A percentile compares a stretch with the other conserved stretches of the same genome.
Evolutionary conservation across 2,888 invertebrate genomes (phyloP).

Genomic region (Erebia palarica): DNA sequence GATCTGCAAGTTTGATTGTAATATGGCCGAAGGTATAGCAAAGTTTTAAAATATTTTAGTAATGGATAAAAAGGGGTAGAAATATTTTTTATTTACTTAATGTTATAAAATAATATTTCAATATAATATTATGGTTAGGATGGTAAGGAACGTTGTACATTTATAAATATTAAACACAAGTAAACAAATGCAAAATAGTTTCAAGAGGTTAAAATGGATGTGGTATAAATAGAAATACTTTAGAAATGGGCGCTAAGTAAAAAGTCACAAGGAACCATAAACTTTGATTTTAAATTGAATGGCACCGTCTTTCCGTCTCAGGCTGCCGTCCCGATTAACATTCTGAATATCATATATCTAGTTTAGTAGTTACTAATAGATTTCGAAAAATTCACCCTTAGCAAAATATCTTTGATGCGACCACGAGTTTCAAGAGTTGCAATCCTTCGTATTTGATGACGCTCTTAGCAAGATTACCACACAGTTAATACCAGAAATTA

Average conservation of each 20-base stretch:
- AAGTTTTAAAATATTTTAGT: conserved; percentile 15
- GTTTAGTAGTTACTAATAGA: too few species aligned
- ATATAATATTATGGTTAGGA: not conserved
- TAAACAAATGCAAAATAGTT: not conserved
- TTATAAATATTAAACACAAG: not conserved
- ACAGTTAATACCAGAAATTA: too few species aligned
- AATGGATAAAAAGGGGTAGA: conserved; percentile 12
- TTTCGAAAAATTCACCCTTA: too few species aligned
- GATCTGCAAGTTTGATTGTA: conserved; percentile 18
- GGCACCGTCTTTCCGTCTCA: too few species aligned
- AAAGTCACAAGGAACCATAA: not conserved
- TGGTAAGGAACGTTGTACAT: conserved; percentile 1
- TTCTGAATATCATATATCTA: too few species aligned
- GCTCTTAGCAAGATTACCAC: too few species aligned
- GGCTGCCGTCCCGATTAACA: too few species aligned
- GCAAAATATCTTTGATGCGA: too few species aligned
- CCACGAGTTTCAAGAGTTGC: too few species aligned
- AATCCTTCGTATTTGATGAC: too few species aligned
- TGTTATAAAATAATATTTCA: conserved; percentile 10
- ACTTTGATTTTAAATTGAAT: not conserved
- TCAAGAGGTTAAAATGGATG: not conserved
- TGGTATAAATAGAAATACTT: not conserved
- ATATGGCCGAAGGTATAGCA: conserved; percentile 3
- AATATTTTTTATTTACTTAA: conserved; percentile 3
- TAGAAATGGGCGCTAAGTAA: not conserved